A percentile compares a stretch with the other conserved stretches of the same genome.
phyloP scores from a whole-genome alignment of 2,113 vertebrate genomes.

The Sprattus sprattus region DNA sequence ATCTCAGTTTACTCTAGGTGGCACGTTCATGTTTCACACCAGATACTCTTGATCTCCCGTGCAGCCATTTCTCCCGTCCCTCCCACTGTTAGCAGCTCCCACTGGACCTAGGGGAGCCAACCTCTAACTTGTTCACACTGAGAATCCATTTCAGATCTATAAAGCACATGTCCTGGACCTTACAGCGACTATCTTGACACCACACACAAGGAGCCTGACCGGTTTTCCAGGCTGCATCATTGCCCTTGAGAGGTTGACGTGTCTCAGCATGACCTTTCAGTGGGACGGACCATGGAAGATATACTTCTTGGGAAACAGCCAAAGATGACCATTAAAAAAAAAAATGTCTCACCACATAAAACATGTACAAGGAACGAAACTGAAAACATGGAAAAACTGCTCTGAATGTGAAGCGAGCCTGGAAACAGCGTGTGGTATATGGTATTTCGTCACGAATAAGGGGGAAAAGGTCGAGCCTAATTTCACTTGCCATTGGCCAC shows the following conservation, averaged over 20 bases:
- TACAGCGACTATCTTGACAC: neutral
- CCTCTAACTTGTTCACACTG: slow-evolving; percentile 9
- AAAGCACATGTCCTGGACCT: slow-evolving; percentile 33
- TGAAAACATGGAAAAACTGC: neutral
- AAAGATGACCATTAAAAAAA: neutral
- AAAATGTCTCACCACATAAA: neutral
- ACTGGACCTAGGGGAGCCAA: slow-evolving; percentile 28
- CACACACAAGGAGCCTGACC: neutral
- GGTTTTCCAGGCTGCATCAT: neutral
- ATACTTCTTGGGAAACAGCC: neutral
- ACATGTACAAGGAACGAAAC: neutral
- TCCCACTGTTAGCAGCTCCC: slow-evolving; percentile 41
- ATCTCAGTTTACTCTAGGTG: slow-evolving; percentile 54
- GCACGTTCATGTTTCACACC: slow-evolving; percentile 57
- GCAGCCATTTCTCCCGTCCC: slow-evolving; percentile 36
- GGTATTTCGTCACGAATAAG: slow-evolving; percentile 7
- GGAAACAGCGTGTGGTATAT: neutral
- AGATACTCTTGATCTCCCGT: slow-evolving; percentile 58
- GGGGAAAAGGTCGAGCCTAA: slow-evolving; percentile 38
- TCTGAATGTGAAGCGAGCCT: neutral
- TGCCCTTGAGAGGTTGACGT: neutral
- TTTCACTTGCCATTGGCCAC: slow-evolving; percentile 45
- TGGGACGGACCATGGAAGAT: neutral
- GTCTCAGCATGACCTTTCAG: neutral
- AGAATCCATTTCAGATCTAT: slow-evolving; percentile 35